These are phyloP conservation scores for Cheilosia variabilis DNA, from an alignment of 2,888 invertebrate species.

Conservation along the genomic window DNA sequence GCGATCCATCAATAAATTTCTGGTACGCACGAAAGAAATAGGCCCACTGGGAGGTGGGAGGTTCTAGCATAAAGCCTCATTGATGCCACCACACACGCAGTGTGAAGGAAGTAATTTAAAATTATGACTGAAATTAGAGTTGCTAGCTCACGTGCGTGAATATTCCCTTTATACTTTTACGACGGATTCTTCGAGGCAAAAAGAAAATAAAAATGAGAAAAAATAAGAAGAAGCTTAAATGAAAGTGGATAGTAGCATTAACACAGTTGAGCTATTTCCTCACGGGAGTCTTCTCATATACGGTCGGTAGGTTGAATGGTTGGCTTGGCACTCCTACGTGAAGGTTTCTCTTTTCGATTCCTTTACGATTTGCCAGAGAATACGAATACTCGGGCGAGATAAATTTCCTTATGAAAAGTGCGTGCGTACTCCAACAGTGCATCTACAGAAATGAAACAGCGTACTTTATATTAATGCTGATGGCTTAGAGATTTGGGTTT, in stretches of 20 bases:
- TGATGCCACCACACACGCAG: slow-evolving; percentile 41
- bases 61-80: slow-evolving; percentile 8
- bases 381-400: slow-evolving; percentile 44
- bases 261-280: slow-evolving; percentile 63
- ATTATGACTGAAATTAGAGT: slow-evolving; percentile 73
- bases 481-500: slow-evolving; percentile 48
- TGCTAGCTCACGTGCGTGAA: slow-evolving; percentile 67
- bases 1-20: slow-evolving; percentile 73
- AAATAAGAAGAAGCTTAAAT: slow-evolving; percentile 45
- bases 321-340: slow-evolving; percentile 12
- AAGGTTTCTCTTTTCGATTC: slow-evolving; percentile 36
- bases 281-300: slow-evolving; percentile 51
- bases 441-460: slow-evolving; percentile 13
- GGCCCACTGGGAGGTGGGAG: slow-evolving; percentile 54
- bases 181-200: slow-evolving; percentile 21
- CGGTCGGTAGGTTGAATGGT: background rate
- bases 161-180: slow-evolving; percentile 61
- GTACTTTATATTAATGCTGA: slow-evolving; percentile 59
- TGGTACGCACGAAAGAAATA: slow-evolving; percentile 52
- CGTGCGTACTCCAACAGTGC: slow-evolving; percentile 22
- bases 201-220: background rate
- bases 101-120: slow-evolving; percentile 69
- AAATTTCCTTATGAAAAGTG: slow-evolving; percentile 14
- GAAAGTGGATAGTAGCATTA: slow-evolving; percentile 73
- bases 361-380: slow-evolving; percentile 57